phyloP scores from a whole-genome alignment of 2,797 vertebrate genomes.

The Hydrophis major region DNA sequence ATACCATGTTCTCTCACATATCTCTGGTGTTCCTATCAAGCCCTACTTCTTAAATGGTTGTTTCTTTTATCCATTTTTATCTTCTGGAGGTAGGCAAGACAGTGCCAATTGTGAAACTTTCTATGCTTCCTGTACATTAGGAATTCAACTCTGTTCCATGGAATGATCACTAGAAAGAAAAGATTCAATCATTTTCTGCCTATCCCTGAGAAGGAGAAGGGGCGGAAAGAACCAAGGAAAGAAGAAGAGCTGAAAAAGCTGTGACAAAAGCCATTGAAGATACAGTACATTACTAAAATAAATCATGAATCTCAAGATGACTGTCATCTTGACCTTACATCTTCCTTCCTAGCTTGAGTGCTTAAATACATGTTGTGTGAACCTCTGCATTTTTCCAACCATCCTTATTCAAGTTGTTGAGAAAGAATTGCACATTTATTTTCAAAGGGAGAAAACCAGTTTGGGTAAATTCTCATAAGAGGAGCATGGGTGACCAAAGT shows the following conservation, averaged over 20 bases:
- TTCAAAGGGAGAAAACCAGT: background rate
- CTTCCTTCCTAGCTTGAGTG: background rate
- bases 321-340: background rate
- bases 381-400: background rate
- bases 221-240: background rate
- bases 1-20: background rate
- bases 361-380: background rate
- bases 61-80: background rate
- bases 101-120: background rate
- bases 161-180: background rate
- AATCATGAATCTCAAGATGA: background rate
- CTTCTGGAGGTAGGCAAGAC: background rate
- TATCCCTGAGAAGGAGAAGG: background rate
- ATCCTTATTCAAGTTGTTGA: background rate
- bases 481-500: background rate
- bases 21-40: background rate
- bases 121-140: background rate
- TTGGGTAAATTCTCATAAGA: background rate
- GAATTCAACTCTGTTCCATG: background rate
- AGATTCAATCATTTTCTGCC: background rate
- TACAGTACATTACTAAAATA: background rate
- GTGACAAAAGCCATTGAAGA: background rate
- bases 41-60: background rate
- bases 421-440: background rate
- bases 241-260: background rate